Conservation (phyloP, 2,888 invertebrate species). For the Prosapia bicincta region DNA sequence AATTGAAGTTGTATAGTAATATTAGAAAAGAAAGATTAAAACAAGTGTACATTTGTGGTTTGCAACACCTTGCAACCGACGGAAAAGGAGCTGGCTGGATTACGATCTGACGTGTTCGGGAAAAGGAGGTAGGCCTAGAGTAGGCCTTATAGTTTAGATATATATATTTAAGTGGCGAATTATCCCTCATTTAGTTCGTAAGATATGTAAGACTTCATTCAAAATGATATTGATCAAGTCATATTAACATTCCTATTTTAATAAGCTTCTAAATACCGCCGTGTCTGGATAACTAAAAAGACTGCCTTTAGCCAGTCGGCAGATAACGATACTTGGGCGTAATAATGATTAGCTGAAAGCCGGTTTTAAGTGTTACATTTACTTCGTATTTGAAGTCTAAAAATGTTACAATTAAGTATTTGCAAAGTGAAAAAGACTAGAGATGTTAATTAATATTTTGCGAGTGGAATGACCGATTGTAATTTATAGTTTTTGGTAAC, state of each 20-base stretch:
- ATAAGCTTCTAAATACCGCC: not conserved
- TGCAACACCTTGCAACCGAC: conserved; percentile 31
- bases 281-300: not conserved
- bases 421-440: no score
- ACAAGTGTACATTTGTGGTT: conserved; percentile 30
- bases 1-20: conserved; percentile 13
- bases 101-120: conserved; percentile 33
- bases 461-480: no score
- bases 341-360: not conserved
- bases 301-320: not conserved
- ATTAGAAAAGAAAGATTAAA: conserved; percentile 10
- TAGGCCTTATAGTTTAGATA: conserved; percentile 10
- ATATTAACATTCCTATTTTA: not conserved
- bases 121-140: conserved; percentile 29
- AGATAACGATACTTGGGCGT: not conserved
- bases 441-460: not conserved
- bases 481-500: no score
- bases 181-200: not conserved
- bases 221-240: not conserved
- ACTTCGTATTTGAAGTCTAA: no score
- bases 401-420: no score
- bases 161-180: conserved; percentile 4
- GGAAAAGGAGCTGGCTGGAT: conserved; percentile 36
- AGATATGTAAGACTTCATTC: not conserved
- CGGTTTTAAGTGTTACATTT: no score